Evolutionary conservation across 2,888 invertebrate species (phyloP).

Genomic region (Drosophila austrosaltans): DNA sequence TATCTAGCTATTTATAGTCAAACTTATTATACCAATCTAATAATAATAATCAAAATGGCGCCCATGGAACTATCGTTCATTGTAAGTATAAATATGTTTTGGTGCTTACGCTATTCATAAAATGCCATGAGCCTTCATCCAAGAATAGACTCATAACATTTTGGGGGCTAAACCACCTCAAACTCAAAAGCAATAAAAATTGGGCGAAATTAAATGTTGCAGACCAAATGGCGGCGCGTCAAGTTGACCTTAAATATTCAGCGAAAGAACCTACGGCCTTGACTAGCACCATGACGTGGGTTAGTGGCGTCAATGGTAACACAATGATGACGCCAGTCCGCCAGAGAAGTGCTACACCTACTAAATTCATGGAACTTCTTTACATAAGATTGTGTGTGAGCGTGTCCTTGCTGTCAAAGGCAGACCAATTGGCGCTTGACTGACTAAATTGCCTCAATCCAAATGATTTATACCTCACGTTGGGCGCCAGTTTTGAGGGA

Average conservation of each 20-base stretch:
- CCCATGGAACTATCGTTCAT: not conserved
- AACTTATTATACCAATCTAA: conserved; percentile 5
- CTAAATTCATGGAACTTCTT: conserved; percentile 10
- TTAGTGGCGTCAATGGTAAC: conserved; percentile 39
- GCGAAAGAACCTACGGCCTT: conserved; percentile 16
- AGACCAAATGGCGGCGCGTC: conserved; percentile 32
- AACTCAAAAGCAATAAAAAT: conserved; percentile 38
- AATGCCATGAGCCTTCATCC: conserved; percentile 8
- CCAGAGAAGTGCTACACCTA: conserved; percentile 17
- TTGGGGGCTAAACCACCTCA: not conserved
- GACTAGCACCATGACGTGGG: conserved; percentile 23
- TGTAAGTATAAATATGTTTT: not conserved
- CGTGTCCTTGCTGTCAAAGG: conserved; percentile 13
- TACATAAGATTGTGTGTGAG: conserved; percentile 13
- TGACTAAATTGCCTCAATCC: too few relatives aligned
- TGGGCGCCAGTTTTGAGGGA: conserved; percentile 20
- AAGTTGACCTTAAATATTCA: conserved; percentile 48
- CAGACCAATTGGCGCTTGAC: conserved; percentile 36
- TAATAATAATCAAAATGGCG: conserved; percentile 23
- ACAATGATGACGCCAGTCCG: conserved; percentile 33
- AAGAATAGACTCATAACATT: conserved; percentile 8
- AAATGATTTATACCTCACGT: not conserved
- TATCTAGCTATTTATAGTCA: conserved; percentile 12
- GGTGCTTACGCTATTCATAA: too few relatives aligned
- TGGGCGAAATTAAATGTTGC: conserved; percentile 37